Conservation (phyloP, 2,113 vertebrate genomes). For the Garra rufa region DNA sequence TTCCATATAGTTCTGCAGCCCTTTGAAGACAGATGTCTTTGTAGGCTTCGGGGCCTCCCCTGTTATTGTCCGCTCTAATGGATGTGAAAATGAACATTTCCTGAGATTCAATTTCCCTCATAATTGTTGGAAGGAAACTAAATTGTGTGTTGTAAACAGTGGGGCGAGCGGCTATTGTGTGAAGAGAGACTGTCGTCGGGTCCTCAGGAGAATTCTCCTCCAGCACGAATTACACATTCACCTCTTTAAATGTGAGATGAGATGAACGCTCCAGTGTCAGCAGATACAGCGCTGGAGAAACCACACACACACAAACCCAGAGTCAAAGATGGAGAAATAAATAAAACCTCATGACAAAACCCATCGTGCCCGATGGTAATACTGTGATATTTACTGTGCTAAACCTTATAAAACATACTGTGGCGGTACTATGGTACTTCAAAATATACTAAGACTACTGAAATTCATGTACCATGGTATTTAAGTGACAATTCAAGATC, state of each 20-base stretch:
- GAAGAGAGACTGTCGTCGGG: slow-evolving; percentile 77
- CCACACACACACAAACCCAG: not conserved
- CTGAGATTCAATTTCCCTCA: slow-evolving; percentile 98
- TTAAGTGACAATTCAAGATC: not conserved
- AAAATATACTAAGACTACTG: not conserved
- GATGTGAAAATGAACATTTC: slow-evolving; percentile 93
- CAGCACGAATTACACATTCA: slow-evolving; percentile 30
- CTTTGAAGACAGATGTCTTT: slow-evolving; percentile 80
- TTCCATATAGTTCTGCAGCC: slow-evolving; percentile 63
- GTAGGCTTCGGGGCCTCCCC: slow-evolving; percentile 76
- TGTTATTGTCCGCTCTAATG: slow-evolving; percentile 93
- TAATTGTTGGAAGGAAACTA: slow-evolving; percentile 99
- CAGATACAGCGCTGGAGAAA: not conserved
- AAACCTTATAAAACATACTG: not conserved
- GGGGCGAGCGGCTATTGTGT: slow-evolving; percentile 78
- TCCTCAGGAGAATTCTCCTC: slow-evolving; percentile 67
- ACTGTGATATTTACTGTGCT: not conserved
- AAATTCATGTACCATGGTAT: not conserved
- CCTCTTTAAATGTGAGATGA: slow-evolving; percentile 32
- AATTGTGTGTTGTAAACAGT: slow-evolving; percentile 93
- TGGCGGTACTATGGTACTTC: not conserved
- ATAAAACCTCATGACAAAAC: not conserved
- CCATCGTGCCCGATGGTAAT: not conserved
- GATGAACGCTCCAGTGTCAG: not conserved
- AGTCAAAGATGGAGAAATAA: not conserved